Conservation (phyloP, 2,797 vertebrate species). For the Urophycis tenuis region DNA sequence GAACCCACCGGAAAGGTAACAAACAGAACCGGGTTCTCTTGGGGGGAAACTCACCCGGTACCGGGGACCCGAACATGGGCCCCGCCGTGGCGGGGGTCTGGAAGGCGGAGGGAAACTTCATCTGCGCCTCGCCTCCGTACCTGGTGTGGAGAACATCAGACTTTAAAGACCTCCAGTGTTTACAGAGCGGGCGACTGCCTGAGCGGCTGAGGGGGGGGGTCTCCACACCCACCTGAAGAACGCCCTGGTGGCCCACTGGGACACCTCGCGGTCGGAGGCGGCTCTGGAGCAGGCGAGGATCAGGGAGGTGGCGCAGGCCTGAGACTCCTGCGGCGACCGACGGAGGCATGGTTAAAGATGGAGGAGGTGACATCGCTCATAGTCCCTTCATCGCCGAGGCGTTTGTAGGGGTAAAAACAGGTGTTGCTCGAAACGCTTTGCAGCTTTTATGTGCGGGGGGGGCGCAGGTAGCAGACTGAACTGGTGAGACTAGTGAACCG, state of each 20-base stretch:
- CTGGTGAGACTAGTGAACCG: too few species aligned
- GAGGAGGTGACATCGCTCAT: background rate
- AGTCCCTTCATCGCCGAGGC: background rate
- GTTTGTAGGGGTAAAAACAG: background rate
- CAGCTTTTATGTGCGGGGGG: too few species aligned
- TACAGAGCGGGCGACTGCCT: background rate
- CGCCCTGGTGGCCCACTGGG: constrained; percentile 88
- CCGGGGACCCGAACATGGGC: constrained; percentile 79
- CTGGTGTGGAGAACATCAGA: constrained; percentile 51
- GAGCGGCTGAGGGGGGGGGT: background rate
- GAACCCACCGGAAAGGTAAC: too few species aligned
- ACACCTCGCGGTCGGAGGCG: constrained; percentile 86
- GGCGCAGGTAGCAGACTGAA: background rate
- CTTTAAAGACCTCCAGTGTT: background rate
- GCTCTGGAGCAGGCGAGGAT: constrained; percentile 89
- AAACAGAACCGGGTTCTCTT: background rate
- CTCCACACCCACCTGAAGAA: constrained; percentile 82
- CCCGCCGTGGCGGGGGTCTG: constrained; percentile 78
- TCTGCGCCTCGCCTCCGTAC: constrained; percentile 95
- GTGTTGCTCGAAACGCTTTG: background rate
- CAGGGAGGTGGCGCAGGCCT: constrained; percentile 89
- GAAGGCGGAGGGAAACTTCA: constrained; percentile 84
- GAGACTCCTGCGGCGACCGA: constrained; percentile 76
- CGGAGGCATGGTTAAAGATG: background rate
- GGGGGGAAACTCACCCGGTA: constrained; percentile 48